phyloP scores from a whole-genome alignment of 2,797 vertebrate species.

The Lophius americanus region DNA sequence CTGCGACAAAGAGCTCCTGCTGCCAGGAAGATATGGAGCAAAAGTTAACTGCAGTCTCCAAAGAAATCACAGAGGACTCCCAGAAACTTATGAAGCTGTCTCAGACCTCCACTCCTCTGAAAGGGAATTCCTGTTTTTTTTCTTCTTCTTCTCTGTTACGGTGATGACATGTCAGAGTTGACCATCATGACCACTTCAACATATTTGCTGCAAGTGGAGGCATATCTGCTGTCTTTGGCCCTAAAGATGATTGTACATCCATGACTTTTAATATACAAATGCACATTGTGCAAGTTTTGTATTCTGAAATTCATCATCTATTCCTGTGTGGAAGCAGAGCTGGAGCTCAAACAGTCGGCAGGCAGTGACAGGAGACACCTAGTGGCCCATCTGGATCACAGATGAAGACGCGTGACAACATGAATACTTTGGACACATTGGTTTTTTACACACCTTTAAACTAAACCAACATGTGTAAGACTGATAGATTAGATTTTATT shows the following conservation, averaged over 20 bases:
- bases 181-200: slow-evolving; percentile 12
- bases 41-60: slow-evolving; percentile 27
- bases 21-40: slow-evolving; percentile 21
- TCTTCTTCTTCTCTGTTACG: neutral
- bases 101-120: slow-evolving; percentile 2
- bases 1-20: slow-evolving; percentile 9
- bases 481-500: too few species aligned
- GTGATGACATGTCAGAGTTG: slow-evolving; percentile 16
- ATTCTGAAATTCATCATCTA: neutral
- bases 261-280: too few species aligned
- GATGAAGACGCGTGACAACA: too few species aligned
- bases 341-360: slow-evolving; percentile 6
- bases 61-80: neutral
- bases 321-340: slow-evolving; percentile 12
- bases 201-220: slow-evolving; percentile 13
- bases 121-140: neutral
- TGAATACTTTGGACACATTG: too few species aligned
- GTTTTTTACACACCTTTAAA: too few species aligned
- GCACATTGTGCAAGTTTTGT: too few species aligned
- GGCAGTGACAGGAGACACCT: slow-evolving; percentile 74
- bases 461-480: too few species aligned
- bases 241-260: neutral
- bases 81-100: neutral
- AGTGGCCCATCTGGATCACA: slow-evolving; percentile 54
- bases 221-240: slow-evolving; percentile 19